Base-by-base conservation (phyloP, 2,797 vertebrate species). In the Pampus argenteus region DNA sequence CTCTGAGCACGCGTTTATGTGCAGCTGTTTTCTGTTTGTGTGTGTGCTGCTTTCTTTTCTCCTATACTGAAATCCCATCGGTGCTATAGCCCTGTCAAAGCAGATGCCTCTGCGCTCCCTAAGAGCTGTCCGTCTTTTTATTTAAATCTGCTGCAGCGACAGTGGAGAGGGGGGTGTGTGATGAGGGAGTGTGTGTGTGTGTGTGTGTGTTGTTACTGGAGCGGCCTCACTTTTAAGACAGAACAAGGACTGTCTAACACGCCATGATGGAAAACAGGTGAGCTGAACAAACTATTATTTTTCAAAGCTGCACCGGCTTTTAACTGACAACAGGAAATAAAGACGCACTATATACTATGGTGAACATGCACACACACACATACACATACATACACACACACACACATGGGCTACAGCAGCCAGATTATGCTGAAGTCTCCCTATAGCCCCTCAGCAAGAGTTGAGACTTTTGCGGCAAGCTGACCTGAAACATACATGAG, bases 401-500 rank as follows among this genome's bases (percentile, higher is more conserved):
- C 49, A 57, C 38, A 54, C 36, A 51, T 23, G 34, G 5, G 5
- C 34, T 42, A 52, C 0, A 18, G 42, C 26, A 17, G 42, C 34
- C 3, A 40, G 47, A 29, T 20, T 18, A 5, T 42, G 54, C 23
- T 57, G 9, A 54, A 59, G 66, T 49, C 60, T 73, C 29, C 11
- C 11, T 10, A n/a, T 5, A 6, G 13, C 28, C 47, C 29, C 64
- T 79, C 47, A 51, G 54, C 56, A 67, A 61, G 40, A 79, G 65
- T 54, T 6, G 57, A 45, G 28, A 48, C 66, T 59, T 38, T 31
- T 47, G 49, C 63, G 75, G 74, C 49, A 76, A 31, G 66, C 74
- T 80, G 79, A 73, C 61, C 70, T 93, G 78, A 91, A 93, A 91
- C 88, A 90, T 89, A 88, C 82, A 92, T 91, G 85, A 92, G 88